These are phyloP conservation scores for Bovichtus variegatus DNA, from an alignment of 2,797 vertebrate species.

Conservation along the genomic window DNA sequence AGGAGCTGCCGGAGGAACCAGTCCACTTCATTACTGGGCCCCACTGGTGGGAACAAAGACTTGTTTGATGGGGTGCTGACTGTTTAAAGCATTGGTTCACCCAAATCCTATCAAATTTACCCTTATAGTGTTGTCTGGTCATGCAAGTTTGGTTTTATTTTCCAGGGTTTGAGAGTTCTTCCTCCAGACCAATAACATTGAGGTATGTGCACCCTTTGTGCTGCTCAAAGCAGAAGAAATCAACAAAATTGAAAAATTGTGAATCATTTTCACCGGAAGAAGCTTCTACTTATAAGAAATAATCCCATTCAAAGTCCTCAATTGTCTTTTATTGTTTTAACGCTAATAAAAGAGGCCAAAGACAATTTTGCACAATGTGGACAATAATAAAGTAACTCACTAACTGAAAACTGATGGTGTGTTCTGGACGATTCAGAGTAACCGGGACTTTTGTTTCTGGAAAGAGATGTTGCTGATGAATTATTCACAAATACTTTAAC, in stretches of 20 bases:
- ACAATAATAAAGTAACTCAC: neutral
- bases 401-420: neutral
- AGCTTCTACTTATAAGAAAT: too few species aligned
- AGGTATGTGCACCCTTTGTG: neutral
- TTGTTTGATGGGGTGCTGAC: slow-evolving; percentile 86
- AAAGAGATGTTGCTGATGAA: neutral
- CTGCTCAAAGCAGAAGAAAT: neutral
- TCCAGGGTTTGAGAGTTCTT: neutral
- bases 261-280: too few species aligned
- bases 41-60: slow-evolving; percentile 87
- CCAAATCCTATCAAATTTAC: neutral
- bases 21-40: slow-evolving; percentile 89
- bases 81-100: slow-evolving; percentile 77
- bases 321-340: neutral
- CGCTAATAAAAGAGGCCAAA: neutral
- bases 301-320: neutral
- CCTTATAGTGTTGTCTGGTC: too few species aligned
- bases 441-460: neutral
- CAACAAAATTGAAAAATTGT: neutral
- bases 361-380: neutral
- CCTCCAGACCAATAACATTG: neutral
- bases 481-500: too few species aligned
- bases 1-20: slow-evolving; percentile 78
- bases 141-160: neutral
- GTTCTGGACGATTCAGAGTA: neutral